phyloP scores from a whole-genome alignment of 2,113 vertebrate species.

The Sardina pilchardus region DNA sequence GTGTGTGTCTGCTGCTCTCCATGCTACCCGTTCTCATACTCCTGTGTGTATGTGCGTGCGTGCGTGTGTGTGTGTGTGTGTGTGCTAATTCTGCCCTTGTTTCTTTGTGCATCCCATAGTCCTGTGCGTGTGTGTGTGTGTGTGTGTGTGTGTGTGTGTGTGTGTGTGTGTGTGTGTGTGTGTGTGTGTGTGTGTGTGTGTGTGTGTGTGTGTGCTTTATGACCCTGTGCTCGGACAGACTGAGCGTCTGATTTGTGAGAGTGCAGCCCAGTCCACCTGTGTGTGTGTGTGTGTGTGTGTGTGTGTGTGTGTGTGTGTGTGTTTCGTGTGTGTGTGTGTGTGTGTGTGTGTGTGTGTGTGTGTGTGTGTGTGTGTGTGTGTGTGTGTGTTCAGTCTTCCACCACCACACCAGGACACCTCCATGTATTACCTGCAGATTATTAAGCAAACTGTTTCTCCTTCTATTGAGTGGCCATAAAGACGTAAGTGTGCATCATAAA shows the following conservation, averaged over 20 bases:
- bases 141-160: background rate
- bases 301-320: slow-evolving; percentile 4
- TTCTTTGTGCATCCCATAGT: no score
- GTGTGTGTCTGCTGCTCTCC: no score
- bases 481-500: slow-evolving; percentile 21
- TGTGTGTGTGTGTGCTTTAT: no score
- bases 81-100: no score
- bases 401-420: background rate
- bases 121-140: background rate
- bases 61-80: background rate
- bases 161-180: no score
- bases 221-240: background rate
- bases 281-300: background rate
- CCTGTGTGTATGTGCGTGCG: background rate
- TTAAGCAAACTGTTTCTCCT: slow-evolving; percentile 22
- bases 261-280: no score
- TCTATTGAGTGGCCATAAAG: slow-evolving; percentile 24
- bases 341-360: no score
- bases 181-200: background rate
- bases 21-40: no score
- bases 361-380: no score
- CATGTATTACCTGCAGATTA: slow-evolving; percentile 26
- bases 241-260: no score
- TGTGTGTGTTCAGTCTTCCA: no score
- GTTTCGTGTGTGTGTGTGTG: background rate